A percentile compares a stretch with the other conserved stretches of the same genome.
Evolutionary conservation across 2,888 invertebrate genomes (phyloP).

Genomic region (Anorthoa munda): DNA sequence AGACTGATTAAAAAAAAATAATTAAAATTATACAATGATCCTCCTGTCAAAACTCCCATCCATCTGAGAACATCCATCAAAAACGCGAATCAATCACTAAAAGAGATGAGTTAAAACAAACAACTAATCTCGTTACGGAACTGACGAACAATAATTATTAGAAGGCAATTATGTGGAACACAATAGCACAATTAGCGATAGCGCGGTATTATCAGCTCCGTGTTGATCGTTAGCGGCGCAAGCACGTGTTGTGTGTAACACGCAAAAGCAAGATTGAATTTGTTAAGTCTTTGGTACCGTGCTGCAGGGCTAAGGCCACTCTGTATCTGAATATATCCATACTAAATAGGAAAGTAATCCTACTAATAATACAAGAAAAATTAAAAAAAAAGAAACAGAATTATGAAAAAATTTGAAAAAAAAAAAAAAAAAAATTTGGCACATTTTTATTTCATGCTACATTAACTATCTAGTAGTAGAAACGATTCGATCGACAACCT

Average conservation of each 20-base stretch:
- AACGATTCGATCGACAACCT: too few species aligned
- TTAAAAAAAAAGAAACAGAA: too few species aligned
- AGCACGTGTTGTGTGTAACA: slow-evolving; percentile 22
- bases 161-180: slow-evolving; percentile 45
- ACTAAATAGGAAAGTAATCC: too few species aligned
- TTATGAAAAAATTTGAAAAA: too few species aligned
- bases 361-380: too few species aligned
- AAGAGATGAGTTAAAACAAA: not conserved
- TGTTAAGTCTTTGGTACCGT: not conserved
- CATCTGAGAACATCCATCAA: not conserved
- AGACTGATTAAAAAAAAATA: not conserved
- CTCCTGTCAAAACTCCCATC: slow-evolving; percentile 1
- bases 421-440: too few species aligned
- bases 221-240: slow-evolving; percentile 1
- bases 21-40: not conserved
- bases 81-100: not conserved
- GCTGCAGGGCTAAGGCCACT: too few species aligned
- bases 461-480: too few species aligned
- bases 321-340: too few species aligned
- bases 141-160: not conserved
- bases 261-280: not conserved
- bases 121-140: slow-evolving; percentile 16
- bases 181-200: slow-evolving; percentile 58
- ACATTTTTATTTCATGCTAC: too few species aligned
- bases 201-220: slow-evolving; percentile 17